These are phyloP conservation scores for Urocyon cinereoargenteus DNA, from an alignment of 2,797 vertebrate genomes.

Conservation along the genomic window DNA sequence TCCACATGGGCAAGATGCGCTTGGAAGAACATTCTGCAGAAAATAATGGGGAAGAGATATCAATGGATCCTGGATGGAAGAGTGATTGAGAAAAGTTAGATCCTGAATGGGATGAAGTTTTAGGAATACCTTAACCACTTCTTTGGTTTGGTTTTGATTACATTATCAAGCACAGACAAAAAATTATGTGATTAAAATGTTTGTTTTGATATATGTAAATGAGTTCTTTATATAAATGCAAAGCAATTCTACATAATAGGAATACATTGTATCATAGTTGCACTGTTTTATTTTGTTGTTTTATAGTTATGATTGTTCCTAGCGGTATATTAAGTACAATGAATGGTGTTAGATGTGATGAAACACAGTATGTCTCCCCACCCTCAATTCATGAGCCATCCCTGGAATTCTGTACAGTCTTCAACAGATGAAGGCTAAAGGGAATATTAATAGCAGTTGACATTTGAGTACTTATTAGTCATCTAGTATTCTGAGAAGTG, in stretches of 20 bases:
- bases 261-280: not conserved
- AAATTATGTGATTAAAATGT: not conserved
- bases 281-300: not conserved
- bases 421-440: not conserved
- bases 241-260: not conserved
- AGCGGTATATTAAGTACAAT: not conserved
- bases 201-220: not conserved
- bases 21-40: not conserved
- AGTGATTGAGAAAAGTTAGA: not conserved
- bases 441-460: not conserved
- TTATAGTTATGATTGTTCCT: not conserved
- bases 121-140: not conserved
- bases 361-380: accelerated
- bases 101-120: not conserved
- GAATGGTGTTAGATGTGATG: not conserved
- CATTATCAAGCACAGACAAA: not conserved
- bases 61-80: not conserved
- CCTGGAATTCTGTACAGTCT: not conserved
- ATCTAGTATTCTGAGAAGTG: not conserved
- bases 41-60: not conserved
- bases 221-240: not conserved
- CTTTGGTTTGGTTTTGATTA: not conserved
- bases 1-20: not conserved
- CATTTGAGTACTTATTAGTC: not conserved
- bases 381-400: not conserved